Evolutionary conservation across 2,888 invertebrate genomes (phyloP), one percentile per base, ranked within the genome.

Genomic region (Trichogramma evanescens): DNA sequence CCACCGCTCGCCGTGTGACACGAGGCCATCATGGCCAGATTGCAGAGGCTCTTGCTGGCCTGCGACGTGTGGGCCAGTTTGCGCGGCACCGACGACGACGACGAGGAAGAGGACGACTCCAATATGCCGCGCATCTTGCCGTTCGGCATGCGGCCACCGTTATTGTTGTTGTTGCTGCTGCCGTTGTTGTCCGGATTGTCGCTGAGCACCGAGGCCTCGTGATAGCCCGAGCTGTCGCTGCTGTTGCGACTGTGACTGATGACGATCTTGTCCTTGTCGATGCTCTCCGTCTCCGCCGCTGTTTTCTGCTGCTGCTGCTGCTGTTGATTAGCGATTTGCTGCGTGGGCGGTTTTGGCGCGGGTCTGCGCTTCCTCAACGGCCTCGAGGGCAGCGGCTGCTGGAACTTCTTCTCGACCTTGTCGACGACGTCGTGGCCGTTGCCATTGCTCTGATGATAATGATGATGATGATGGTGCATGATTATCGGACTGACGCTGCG

Each of bases 211-310:
- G 86, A 86, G 1, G 87, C 84, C 72, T 88, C 88, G 72, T 88
- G 87, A 72, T 87, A 87, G 1, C 87, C 88, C 60, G 86, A 86
- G 68, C 87, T 88, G 73, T 88, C 88, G 64, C 87, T 87, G 75
- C 86, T 87, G 71, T 87, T 87, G 65, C 88, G 80, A 49, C 87
- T 87, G 80, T 88, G 87, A 69, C 82, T 83, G 63, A 84, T 83
- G 49, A 83, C 77, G 69, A 85, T 70, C 71, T 80, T 76, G n/a
- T 74, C 74, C 50, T 73, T 75, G 42, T 68, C 50, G 63, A 26
- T 26, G 65, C 69, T 56, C 62, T 62, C 10, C 64, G 59, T 3
- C 62, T 65, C 53, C 54, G 54, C 5, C 26, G 26, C 26, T 2
- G 26, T 2, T 26, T 3, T 26, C 26, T 26, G 26, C 26, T 26